Conservation (phyloP, 2,797 vertebrate species). For the Cheirogaleus major region DNA sequence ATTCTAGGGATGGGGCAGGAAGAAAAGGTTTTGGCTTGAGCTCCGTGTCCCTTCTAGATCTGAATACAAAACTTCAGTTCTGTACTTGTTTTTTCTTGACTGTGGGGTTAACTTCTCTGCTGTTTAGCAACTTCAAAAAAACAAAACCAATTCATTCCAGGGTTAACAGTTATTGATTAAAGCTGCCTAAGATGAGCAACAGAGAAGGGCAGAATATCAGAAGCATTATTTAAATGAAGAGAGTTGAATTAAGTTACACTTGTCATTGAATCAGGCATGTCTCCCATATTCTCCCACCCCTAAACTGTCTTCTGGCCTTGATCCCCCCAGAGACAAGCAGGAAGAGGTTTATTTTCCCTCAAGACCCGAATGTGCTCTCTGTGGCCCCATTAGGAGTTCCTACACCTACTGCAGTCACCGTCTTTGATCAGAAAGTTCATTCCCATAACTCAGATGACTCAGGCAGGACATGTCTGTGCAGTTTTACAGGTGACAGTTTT, state of each 20-base stretch:
- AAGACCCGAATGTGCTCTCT: not conserved
- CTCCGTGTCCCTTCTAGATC: not conserved
- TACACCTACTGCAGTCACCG: not conserved
- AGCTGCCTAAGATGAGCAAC: not conserved
- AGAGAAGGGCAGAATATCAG: not conserved
- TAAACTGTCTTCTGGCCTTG: not conserved
- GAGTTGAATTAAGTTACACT: not conserved
- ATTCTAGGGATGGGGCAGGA: not conserved
- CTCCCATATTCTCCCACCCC: not conserved
- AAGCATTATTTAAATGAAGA: not conserved
- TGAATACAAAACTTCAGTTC: not conserved
- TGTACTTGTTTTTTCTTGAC: not conserved
- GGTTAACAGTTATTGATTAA: not conserved
- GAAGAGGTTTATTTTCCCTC: not conserved
- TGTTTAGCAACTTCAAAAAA: not conserved
- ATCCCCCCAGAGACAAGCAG: not conserved
- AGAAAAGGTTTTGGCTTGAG: not conserved
- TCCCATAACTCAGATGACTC: not conserved
- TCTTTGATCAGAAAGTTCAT: not conserved
- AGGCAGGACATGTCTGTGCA: not conserved
- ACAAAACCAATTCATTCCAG: not conserved
- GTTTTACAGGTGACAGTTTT: conserved; percentile 65
- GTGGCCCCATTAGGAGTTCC: too few relatives aligned
- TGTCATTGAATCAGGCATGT: not conserved
- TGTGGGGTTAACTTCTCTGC: not conserved